phyloP scores from a whole-genome alignment of 2,113 vertebrate genomes.

The Pipra filicauda region DNA sequence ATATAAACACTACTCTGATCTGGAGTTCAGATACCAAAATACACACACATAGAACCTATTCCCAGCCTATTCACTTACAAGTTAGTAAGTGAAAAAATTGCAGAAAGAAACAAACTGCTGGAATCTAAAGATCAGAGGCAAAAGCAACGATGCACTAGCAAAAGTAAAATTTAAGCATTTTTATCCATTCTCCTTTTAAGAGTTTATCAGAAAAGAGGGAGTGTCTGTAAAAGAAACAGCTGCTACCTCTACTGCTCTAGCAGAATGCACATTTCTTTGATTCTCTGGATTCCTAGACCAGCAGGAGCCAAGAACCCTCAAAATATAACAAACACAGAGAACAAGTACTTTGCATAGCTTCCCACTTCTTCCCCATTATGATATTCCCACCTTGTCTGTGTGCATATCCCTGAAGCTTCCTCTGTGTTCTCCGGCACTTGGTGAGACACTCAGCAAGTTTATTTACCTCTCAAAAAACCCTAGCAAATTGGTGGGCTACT shows the following conservation, averaged over 20 bases:
- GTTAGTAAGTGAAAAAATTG: background rate
- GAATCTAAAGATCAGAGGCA: background rate
- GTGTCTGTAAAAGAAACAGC: background rate
- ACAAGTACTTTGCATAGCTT: background rate
- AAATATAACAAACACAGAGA: background rate
- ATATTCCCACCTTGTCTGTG: background rate
- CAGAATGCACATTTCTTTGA: background rate
- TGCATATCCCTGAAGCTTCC: background rate
- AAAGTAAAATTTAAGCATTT: background rate
- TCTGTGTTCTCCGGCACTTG: background rate
- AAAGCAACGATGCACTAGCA: background rate
- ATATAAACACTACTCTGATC: background rate
- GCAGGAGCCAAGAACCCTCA: background rate
- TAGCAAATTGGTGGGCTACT: background rate
- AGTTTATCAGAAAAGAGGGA: background rate
- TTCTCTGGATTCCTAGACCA: conserved; percentile 27
- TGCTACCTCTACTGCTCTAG: background rate
- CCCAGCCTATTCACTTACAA: background rate
- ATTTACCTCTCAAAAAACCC: background rate
- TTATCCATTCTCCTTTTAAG: too few relatives aligned
- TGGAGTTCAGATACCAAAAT: background rate
- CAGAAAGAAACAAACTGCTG: background rate
- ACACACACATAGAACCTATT: background rate
- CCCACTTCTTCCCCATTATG: background rate
- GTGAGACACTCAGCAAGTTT: background rate